Base-by-base conservation (phyloP, 2,113 vertebrate species). In the Melanotaenia duboulayi region DNA sequence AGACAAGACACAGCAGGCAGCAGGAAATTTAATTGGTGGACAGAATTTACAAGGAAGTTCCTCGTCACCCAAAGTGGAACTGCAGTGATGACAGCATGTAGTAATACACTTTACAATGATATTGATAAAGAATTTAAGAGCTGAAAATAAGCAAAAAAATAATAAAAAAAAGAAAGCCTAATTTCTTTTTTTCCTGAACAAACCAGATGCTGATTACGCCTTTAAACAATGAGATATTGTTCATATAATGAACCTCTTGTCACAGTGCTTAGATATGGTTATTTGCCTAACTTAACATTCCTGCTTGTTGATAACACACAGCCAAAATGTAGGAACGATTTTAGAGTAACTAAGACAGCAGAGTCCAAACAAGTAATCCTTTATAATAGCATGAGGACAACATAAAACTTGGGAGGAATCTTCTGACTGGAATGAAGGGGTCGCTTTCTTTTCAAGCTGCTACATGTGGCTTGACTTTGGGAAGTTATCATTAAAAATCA, bases 251-350 rank as follows among this genome's bases (percentile, higher is more conserved):
- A 87, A 80, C 72, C 80, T 84, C 74, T 89, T 86, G 95, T 97
- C 95, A 97, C 95, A 96, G 95, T 96, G 95, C 93, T 96, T 95
- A 94, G 95, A 96, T 95, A 93, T 92, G 92, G 90, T 71, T 83
- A 76, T 81, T 80, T 63, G 65, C 57, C 80, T 83, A 74, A 87
- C 71, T 71, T 67, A 81, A 81, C 73, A 78, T 85, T 84, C 64
- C 76, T 49, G 58, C 67, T 57, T 70, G 71, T 56, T 57, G 80
- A 82, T 85, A 82, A 86, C 79, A 90, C 81, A 90, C 87, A 91
- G 92, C 92, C 92, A 92, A 83, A 76, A 83, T 75, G 44, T 86
- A 83, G 40, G 24, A 17, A 74, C 35, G 82, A 87, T 78, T 77
- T 88, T 88, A 73, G 78, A 82, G 76, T 76, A 80, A 85, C 35